phyloP scores from a whole-genome alignment of 2,113 vertebrate species.

The Nannospalax galili region DNA sequence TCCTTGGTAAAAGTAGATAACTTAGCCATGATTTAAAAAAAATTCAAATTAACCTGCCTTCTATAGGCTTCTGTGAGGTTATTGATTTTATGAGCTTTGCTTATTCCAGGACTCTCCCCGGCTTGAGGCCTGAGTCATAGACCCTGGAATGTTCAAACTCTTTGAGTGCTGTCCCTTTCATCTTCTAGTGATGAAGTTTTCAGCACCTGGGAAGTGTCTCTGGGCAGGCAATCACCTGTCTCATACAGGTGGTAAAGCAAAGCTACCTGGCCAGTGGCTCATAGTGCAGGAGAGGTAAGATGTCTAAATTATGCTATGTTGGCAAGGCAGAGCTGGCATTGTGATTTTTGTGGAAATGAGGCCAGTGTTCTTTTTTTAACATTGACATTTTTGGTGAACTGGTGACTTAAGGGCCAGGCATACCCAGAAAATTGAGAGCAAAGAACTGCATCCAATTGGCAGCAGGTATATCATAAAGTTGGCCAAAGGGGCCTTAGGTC shows the following conservation, averaged over 20 bases:
- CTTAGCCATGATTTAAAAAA: not conserved
- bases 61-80: not conserved
- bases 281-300: not conserved
- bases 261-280: not conserved
- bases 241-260: not conserved
- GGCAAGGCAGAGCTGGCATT: not conserved
- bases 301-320: not conserved
- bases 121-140: slow-evolving; percentile 37
- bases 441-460: not conserved
- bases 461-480: not conserved
- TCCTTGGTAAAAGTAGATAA: not conserved
- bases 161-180: slow-evolving; percentile 23
- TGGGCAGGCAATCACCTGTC: not conserved
- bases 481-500: not conserved
- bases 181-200: not conserved
- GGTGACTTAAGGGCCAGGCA: not conserved
- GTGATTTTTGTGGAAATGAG: not conserved
- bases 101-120: not conserved
- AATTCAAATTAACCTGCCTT: not conserved
- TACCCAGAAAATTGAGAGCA: not conserved
- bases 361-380: not conserved
- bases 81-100: slow-evolving; percentile 60
- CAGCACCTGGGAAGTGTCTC: not conserved
- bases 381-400: not conserved
- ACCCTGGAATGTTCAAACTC: not conserved